Percentiles rank a stretch among this genome's conserved stretches.
Conservation (phyloP, 2,888 invertebrate species). For the Erpobdella octoculata region DNA sequence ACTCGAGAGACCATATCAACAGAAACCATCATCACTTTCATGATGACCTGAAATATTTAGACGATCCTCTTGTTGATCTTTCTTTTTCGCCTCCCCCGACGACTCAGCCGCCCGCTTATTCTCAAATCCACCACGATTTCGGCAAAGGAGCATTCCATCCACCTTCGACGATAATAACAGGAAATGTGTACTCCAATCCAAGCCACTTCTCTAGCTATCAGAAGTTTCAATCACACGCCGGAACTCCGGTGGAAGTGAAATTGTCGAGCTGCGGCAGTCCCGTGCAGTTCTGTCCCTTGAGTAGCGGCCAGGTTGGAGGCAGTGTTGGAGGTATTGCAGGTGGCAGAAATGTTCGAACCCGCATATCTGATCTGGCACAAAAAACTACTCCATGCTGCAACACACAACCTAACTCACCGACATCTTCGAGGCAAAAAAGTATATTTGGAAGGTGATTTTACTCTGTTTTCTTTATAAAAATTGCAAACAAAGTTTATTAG, state of each 20-base stretch:
- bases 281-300: not conserved
- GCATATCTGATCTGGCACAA: not conserved
- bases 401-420: constrained; percentile 30
- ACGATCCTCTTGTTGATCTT: constrained; percentile 17
- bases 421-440: constrained; percentile 22
- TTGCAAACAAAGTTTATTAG: too few relatives aligned
- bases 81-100: constrained; percentile 9
- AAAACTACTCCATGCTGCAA: constrained; percentile 13
- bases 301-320: not conserved
- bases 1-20: constrained; percentile 9
- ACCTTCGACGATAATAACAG: not conserved
- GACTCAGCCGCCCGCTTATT: constrained; percentile 11
- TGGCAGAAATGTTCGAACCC: not conserved
- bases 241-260: constrained; percentile 27
- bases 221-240: constrained; percentile 1
- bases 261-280: constrained; percentile 25
- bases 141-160: constrained; percentile 1
- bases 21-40: not conserved
- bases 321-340: constrained; percentile 13
- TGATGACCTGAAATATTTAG: constrained; percentile 11
- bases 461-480: too few relatives aligned
- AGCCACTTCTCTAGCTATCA: constrained; percentile 13
- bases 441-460: constrained; percentile 23
- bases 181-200: constrained; percentile 21
- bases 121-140: constrained; percentile 6